Base-by-base conservation (phyloP, 2,113 vertebrate species). In the Seriola quinqueradiata region DNA sequence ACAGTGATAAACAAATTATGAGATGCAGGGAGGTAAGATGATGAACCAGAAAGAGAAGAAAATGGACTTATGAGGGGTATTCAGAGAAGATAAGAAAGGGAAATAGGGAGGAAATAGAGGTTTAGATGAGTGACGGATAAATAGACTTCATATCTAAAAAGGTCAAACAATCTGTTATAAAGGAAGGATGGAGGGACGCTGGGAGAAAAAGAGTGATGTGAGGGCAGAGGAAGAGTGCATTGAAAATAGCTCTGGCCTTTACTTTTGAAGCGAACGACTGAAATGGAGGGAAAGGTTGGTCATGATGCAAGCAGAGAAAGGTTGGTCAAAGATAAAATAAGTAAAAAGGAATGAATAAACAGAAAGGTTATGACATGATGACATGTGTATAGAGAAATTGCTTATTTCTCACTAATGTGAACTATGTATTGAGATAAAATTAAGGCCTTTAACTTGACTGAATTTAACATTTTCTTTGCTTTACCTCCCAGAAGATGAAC, bases 241-340 rank as follows among this genome's bases (percentile, higher is more conserved):
- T 79, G 83, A 88, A 89, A 87, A 87, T 84, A 86, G 63, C 81
- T 46, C 5, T 90, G 80, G 72, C 88, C 79, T 89, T 88, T 85
- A 59, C 75, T 72, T 75, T 88, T 34, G 44, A 82, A 82, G 36
- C 4, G n/a, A 70, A 42, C 13, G 48, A 57, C 36, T 82, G 59
- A 32, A 64, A 70, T 70, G 11, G 50, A 79, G 77, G 59, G 40
- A 75, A 76, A 83, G 71, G 68, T 81, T 83, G 63, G 46, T 79
- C 64, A 87, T 78, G 54, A 52, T 61, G 60, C n/a, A 52, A 16
- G 40, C 38, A 64, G 8, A 57, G 40, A 75, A 76, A 83, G 71
- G 68, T 81, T 83, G 63, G 46, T 79, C 64, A 87, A 71, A 81
- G 81, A 87, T 79, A 19, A 82, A 74, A 77, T 46, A 75, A 76